Evolutionary conservation across 2,888 invertebrate species (phyloP), one percentile per base, ranked within the genome.

Genomic region (Lissocephala sabroskyi): DNA sequence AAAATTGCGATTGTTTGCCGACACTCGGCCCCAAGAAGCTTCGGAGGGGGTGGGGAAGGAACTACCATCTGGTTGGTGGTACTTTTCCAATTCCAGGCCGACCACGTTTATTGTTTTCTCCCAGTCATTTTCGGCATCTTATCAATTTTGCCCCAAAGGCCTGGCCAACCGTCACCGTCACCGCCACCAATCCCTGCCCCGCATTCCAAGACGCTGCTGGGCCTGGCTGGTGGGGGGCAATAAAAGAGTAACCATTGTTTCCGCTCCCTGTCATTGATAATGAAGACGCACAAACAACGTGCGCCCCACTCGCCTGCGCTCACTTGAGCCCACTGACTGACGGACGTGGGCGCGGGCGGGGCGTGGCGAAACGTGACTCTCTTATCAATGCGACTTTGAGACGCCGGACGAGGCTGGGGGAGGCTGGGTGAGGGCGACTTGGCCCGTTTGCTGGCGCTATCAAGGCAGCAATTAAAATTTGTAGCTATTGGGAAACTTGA

Each of bases 241-340:
- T 66, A 70, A 71, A 76, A 76, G 71, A 66, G 75, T 74, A 66
- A 70, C 65, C 73, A 76, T 73, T 73, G 75, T 71, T 70, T 65
- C 66, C 59, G 62, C 65, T 64, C 56, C 23, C 57, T 75, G 78
- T 77, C 78, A 78, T 62, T 79, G 79, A 79, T 79, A 80, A 79
- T 78, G 74, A 78, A 80, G 79, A 80, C 79, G 65, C 71, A 77
- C n/a, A n/a, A n/a, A n/a, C n/a, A n/a, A n/a, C n/a, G n/a, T n/a
- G n/a, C n/a, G n/a, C n/a, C n/a, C n/a, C n/a, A n/a, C n/a, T n/a
- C n/a, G n/a, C n/a, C n/a, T n/a, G n/a, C n/a, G n/a, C n/a, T n/a
- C n/a, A n/a, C n/a, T n/a, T n/a, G n/a, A n/a, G n/a, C n/a, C n/a
- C n/a, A n/a, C n/a, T n/a, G n/a, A n/a, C n/a, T n/a, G n/a, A n/a